Percentiles rank a stretch among this genome's conserved stretches.
Conservation (phyloP, 2,888 invertebrate genomes). For the Erpobdella octoculata region DNA sequence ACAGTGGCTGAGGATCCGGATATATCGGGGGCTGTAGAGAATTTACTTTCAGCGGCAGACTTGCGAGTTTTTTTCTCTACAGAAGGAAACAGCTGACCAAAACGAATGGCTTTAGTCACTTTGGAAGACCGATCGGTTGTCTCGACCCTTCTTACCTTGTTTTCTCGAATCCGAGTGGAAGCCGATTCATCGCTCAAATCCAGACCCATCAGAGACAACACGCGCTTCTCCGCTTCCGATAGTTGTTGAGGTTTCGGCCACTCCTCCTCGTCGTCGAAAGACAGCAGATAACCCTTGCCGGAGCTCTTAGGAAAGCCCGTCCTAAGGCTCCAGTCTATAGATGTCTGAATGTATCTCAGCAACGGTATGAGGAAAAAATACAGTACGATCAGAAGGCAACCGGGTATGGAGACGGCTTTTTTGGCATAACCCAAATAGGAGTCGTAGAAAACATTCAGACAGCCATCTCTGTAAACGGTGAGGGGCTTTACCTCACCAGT, state of each 20-base stretch:
- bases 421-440: background rate
- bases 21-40: too few relatives aligned
- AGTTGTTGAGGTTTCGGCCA: background rate
- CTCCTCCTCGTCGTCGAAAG: background rate
- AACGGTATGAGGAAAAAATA: background rate
- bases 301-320: constrained; percentile 14
- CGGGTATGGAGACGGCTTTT: background rate
- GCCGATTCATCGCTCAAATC: too few relatives aligned
- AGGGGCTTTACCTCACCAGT: background rate
- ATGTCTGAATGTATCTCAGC: background rate
- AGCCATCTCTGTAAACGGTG: constrained; percentile 7
- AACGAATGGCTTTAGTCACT: too few relatives aligned
- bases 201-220: background rate
- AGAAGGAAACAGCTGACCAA: too few relatives aligned
- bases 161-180: too few relatives aligned
- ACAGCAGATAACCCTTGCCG: background rate
- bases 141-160: too few relatives aligned
- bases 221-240: background rate
- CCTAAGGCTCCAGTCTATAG: constrained; percentile 1
- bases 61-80: too few relatives aligned
- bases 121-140: too few relatives aligned
- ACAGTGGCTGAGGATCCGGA: too few relatives aligned
- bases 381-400: background rate
- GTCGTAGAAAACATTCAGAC: background rate
- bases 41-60: too few relatives aligned